Percentiles rank a stretch among this genome's conserved stretches.
Conservation (phyloP, 2,797 vertebrate species). For the Typhlichthys subterraneus region DNA sequence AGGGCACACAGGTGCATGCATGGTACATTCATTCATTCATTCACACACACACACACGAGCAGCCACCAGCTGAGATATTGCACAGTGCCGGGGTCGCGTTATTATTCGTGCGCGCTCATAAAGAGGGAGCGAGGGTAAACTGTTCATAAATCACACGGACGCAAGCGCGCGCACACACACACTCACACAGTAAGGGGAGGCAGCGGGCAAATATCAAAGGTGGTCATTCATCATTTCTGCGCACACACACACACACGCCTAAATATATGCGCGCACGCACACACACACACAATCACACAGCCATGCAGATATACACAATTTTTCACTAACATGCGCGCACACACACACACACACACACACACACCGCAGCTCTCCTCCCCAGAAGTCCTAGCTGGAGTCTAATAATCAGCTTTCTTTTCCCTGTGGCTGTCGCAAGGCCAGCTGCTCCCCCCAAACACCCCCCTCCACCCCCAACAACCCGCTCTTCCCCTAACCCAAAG, state of each 20-base stretch:
- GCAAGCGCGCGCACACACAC: neutral
- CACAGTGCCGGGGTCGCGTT: constrained; percentile 66
- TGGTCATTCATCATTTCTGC: constrained; percentile 56
- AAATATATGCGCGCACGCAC: neutral
- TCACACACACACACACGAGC: constrained; percentile 24
- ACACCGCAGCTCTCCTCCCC: constrained; percentile 29
- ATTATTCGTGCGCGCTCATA: constrained; percentile 81
- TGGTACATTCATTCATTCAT: no score
- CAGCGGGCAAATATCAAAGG: constrained; percentile 44
- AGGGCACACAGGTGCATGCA: neutral
- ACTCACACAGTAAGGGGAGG: constrained; percentile 20
- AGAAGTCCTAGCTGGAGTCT: constrained; percentile 39
- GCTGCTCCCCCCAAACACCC: constrained; percentile 52
- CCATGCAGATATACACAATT: neutral
- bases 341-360: constrained; percentile 7
- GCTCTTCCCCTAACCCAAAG: constrained; percentile 10
- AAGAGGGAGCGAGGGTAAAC: constrained; percentile 70
- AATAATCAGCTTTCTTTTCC: constrained; percentile 64
- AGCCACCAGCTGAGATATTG: constrained; percentile 56
- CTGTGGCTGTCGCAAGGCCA: constrained; percentile 50
- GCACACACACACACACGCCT: neutral
- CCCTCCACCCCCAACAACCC: constrained; percentile 3
- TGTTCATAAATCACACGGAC: constrained; percentile 72
- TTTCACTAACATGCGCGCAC: neutral
- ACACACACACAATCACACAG: constrained; percentile 11